These are phyloP conservation scores for Paracentrotus lividus DNA, from an alignment of 53 echinoderm and acorn worm species.

Conservation along the genomic window DNA sequence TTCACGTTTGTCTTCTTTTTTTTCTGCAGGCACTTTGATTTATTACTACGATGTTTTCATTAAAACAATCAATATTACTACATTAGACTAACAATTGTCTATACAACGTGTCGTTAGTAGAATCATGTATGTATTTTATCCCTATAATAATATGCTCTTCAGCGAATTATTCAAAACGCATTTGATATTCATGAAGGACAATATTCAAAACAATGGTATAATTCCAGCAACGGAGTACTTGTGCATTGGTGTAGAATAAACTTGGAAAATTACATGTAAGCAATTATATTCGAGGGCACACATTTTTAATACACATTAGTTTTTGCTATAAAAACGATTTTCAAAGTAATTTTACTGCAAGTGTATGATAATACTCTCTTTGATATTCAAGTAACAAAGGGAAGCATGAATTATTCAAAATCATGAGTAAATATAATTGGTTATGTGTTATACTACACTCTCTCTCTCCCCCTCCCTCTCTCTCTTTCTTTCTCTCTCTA, in stretches of 20 bases:
- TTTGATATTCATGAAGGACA: neutral
- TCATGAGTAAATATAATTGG: no score
- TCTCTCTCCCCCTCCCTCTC: slow-evolving; percentile 5
- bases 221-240: neutral
- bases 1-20: neutral
- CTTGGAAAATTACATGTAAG: neutral
- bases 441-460: no score
- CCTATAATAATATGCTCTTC: neutral
- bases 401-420: no score
- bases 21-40: neutral
- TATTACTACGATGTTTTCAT: no score
- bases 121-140: neutral
- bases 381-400: no score
- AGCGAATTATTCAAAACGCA: neutral
- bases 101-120: neutral
- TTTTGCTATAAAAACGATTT: no score
- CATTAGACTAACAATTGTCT: neutral
- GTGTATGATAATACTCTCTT: neutral
- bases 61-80: neutral
- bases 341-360: neutral
- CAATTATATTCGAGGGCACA: neutral
- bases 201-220: neutral
- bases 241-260: neutral
- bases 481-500: neutral
- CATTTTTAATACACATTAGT: no score